A percentile compares a stretch with the other conserved stretches of the same genome.
These are phyloP conservation scores for Lasioglossum pauxillum DNA, from an alignment of 2,888 invertebrate genomes.

Conservation along the genomic window DNA sequence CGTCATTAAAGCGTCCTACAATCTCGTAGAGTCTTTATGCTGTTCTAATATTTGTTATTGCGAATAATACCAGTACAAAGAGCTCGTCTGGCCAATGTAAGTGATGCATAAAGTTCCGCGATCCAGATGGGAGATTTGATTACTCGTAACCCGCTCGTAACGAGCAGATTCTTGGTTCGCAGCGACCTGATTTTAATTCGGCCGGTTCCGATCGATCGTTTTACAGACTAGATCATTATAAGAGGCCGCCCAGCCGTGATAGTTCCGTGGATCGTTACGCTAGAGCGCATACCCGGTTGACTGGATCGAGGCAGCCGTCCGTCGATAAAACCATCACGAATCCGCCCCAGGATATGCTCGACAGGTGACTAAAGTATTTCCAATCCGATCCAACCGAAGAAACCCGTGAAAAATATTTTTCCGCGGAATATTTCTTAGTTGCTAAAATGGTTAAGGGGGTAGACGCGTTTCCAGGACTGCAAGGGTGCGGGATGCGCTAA, in stretches of 20 bases:
- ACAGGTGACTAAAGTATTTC: constrained; percentile 73
- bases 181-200: background rate
- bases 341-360: constrained; percentile 78
- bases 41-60: background rate
- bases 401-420: background rate
- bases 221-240: constrained; percentile 95
- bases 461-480: too few species aligned
- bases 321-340: constrained; percentile 87
- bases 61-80: background rate
- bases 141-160: background rate
- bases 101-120: background rate
- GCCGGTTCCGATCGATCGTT: constrained; percentile 5
- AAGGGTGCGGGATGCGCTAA: too few species aligned
- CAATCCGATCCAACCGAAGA: background rate
- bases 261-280: constrained; percentile 93
- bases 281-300: constrained; percentile 88
- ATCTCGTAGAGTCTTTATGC: background rate
- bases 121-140: background rate
- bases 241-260: constrained; percentile 94
- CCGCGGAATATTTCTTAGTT: background rate
- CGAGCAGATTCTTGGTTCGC: background rate
- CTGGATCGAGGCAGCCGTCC: constrained; percentile 91
- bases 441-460: too few species aligned
- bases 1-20: background rate
- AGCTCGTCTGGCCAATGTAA: background rate